Evolutionary conservation across 2,888 invertebrate species (phyloP).

Genomic region (Caenorhabditis zanzibari): DNA sequence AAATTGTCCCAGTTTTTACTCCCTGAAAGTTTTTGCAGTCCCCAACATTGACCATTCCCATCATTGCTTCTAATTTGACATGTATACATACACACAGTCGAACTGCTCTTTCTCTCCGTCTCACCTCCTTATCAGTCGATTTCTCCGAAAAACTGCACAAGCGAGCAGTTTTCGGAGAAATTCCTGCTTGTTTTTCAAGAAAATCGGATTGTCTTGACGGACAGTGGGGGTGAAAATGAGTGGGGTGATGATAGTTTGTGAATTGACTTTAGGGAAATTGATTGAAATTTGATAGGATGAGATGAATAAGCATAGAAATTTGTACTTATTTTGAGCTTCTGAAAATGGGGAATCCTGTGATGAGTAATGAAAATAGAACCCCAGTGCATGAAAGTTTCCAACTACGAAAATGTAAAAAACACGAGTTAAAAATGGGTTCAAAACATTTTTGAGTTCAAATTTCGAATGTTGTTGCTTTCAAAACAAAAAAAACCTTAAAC

Average conservation of each 20-base stretch:
- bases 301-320: not conserved
- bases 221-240: not conserved
- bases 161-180: conserved; percentile 36
- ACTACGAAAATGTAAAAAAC: no score
- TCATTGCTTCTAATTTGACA: conserved; percentile 28
- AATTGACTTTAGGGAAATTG: conserved; percentile 12
- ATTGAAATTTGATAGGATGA: not conserved
- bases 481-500: not conserved
- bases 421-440: no score
- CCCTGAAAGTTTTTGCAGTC: not conserved
- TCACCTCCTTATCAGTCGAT: conserved; percentile 25
- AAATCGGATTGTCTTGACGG: conserved; percentile 20
- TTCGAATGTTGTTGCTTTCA: not conserved
- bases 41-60: conserved; percentile 15
- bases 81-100: not conserved
- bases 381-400: no score
- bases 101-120: not conserved
- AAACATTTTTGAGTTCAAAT: not conserved
- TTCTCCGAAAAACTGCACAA: conserved; percentile 44
- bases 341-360: no score
- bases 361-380: no score
- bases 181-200: conserved; percentile 42
- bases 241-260: conserved; percentile 23
- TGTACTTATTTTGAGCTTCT: no score
- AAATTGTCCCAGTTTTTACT: no score